Evolutionary conservation across 2,113 vertebrate genomes (phyloP).

Genomic region (Oenanthe melanoleuca): DNA sequence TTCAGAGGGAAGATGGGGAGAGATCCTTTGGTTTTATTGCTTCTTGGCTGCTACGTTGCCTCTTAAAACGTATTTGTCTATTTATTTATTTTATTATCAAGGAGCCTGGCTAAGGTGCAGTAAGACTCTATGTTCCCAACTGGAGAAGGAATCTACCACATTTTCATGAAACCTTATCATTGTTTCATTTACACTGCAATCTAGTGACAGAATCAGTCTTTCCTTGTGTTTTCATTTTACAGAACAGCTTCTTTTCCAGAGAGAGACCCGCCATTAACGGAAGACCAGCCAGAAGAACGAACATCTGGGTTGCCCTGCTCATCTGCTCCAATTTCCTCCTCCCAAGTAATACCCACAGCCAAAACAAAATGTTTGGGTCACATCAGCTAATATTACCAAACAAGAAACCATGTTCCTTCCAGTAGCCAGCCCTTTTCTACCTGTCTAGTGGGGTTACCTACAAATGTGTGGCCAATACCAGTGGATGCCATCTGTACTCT

Average conservation of each 20-base stretch:
- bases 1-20: neutral
- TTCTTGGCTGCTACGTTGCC: neutral
- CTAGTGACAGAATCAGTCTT: neutral
- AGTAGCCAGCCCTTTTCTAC: too few relatives aligned
- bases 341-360: too few relatives aligned
- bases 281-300: too few relatives aligned
- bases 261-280: too few relatives aligned
- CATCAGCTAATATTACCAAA: too few relatives aligned
- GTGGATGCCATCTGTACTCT: neutral
- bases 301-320: too few relatives aligned
- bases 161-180: neutral
- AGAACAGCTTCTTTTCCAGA: neutral
- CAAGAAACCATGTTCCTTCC: too few relatives aligned
- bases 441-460: too few relatives aligned
- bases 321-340: too few relatives aligned
- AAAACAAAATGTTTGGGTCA: too few relatives aligned
- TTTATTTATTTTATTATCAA: neutral
- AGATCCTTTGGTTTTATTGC: neutral
- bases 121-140: neutral
- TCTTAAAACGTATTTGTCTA: neutral
- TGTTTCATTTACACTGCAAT: accelerated
- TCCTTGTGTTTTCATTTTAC: neutral
- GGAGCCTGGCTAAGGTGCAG: neutral
- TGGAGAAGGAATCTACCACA: neutral
- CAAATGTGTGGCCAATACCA: too few relatives aligned